A percentile compares a stretch with the other conserved stretches of the same genome.
Conservation (phyloP, 2,113 vertebrate genomes). For the Sturnus vulgaris region DNA sequence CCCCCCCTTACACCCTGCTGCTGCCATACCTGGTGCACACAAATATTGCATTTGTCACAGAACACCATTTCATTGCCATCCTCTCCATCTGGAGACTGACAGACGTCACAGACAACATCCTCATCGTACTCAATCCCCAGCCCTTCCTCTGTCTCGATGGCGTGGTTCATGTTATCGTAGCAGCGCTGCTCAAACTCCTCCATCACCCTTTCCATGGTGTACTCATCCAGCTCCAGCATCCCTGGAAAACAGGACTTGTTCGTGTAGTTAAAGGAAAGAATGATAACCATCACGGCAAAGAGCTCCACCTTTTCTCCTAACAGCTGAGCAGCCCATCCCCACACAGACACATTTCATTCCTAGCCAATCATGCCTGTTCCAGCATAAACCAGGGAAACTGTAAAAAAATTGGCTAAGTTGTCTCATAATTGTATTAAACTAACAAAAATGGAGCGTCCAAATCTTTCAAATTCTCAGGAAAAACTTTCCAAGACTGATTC, state of each 20-base stretch:
- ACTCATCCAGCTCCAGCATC: conserved; percentile 84
- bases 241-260: conserved; percentile 47
- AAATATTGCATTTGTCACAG: conserved; percentile 99
- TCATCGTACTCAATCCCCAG: conserved; percentile 97
- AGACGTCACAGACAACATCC: conserved; percentile 96
- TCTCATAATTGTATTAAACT: not conserved
- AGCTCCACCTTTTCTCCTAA: not conserved
- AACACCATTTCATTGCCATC: conserved; percentile 99
- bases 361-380: not conserved
- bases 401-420: not conserved
- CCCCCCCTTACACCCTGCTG: no score
- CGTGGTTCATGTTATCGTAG: conserved; percentile 91
- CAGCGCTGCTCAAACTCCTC: conserved; percentile 91
- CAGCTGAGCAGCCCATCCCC: not conserved
- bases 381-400: not conserved
- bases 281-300: accelerated
- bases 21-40: conserved; percentile 89
- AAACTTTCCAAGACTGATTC: not conserved
- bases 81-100: conserved; percentile 94
- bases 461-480: not conserved
- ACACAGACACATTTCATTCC: accelerated
- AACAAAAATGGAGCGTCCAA: not conserved
- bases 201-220: conserved; percentile 89
- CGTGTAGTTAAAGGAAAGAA: not conserved
- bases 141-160: conserved; percentile 92